Conservation (phyloP, 2,113 vertebrate genomes). For the Larimichthys crocea region DNA sequence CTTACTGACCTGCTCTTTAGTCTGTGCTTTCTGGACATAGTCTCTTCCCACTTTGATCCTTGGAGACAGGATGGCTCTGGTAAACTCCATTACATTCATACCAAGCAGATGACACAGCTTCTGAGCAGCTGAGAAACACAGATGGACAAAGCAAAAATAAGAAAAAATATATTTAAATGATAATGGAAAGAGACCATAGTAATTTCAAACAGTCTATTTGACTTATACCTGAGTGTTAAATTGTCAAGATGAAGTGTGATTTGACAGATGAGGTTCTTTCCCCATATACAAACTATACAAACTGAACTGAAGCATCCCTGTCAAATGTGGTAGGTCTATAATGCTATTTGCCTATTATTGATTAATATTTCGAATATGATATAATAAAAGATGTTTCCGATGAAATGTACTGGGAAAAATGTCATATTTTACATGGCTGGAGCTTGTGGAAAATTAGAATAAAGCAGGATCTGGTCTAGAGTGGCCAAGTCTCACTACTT, state of each 20-base stretch:
- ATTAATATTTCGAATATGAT: slow-evolving; percentile 19
- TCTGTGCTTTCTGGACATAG: slow-evolving; percentile 99
- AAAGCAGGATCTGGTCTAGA: background rate
- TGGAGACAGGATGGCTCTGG: slow-evolving; percentile 95
- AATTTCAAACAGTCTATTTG: background rate
- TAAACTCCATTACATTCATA: slow-evolving; percentile 99
- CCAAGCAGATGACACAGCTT: slow-evolving; percentile 98
- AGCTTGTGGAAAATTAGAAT: slow-evolving; percentile 54
- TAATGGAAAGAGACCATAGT: background rate
- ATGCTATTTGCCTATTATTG: slow-evolving; percentile 4
- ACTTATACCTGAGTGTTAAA: background rate
- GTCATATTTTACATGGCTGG: slow-evolving; percentile 50
- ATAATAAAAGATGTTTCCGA: slow-evolving; percentile 8
- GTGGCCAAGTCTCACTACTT: slow-evolving; percentile 13
- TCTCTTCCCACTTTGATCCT: slow-evolving; percentile 99
- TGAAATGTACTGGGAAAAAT: slow-evolving; percentile 15
- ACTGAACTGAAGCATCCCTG: background rate
- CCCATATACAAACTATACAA: background rate
- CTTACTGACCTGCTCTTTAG: slow-evolving; percentile 94
- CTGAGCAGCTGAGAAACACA: slow-evolving; percentile 89
- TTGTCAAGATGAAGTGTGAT: background rate
- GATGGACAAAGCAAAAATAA: background rate
- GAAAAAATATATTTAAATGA: background rate
- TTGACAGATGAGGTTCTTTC: background rate
- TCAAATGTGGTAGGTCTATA: background rate